Evolutionary conservation across 2,888 invertebrate species (phyloP), one percentile per base, ranked within the genome.

Genomic region (Hirtodrosophila histrioides): DNA sequence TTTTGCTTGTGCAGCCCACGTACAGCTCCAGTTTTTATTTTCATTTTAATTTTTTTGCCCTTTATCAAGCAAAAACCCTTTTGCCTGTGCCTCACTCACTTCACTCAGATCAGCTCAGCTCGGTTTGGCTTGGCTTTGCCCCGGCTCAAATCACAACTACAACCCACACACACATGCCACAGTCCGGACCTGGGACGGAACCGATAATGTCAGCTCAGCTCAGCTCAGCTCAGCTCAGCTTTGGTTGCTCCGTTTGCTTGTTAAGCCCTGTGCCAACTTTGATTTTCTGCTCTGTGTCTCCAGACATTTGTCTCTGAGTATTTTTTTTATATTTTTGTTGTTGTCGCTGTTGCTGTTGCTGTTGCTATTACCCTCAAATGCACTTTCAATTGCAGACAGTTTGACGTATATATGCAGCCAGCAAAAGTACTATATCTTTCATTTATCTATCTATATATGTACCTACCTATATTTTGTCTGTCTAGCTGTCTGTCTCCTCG

Each of bases 331-430:
- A 5, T 24, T 57, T 27, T 24, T 39, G 53, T 46, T 35, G 37
- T 63, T 62, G 65, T 70, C 61, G 49, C 17, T 56, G 61, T 57
- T 48, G 57, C 43, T 58, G 64, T 37, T 50, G 46, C 36, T 57
- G 56, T 44, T 66, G 66, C 46, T 79, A 70, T 74, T 84, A 66
- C 82, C 81, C 76, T 78, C 85, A 85, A 82, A 85, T 83, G 83
- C 83, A 83, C 83, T 84, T 84, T 84, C 83, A 84, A 85, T 84
- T 84, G 83, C 80, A 84, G 80, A 80, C 85, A 82, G 81, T 69
- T 83, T 82, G 82, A 84, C 84, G 82, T 82, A 74, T 82, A 77
- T 83, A 80, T 80, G 74, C 66, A 68, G 73, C 75, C 24, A 48
- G 76, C 77, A 68, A 66, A 67, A 64, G 82, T 84, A 81, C 84